Conservation (phyloP, 1,140 invertebrate genomes). For the Onthophagus taurus region DNA sequence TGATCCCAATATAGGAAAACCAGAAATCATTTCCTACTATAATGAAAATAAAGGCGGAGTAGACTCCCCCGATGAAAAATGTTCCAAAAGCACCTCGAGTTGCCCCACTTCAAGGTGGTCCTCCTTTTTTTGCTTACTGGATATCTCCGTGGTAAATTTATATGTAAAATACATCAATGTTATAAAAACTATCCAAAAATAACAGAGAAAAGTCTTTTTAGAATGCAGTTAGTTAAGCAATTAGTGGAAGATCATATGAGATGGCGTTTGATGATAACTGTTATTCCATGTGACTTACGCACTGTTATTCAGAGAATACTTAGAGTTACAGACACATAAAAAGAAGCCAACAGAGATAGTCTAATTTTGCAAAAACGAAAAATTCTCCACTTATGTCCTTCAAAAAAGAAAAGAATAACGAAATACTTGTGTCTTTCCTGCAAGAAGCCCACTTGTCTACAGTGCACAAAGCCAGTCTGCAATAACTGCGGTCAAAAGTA, state of each 20-base stretch:
- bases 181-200: not conserved
- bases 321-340: no score
- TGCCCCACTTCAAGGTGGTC: not conserved
- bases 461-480: no score
- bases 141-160: not conserved
- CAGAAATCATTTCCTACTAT: conserved; percentile 30
- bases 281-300: no score
- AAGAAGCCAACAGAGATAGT: no score
- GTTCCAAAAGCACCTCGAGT: not conserved
- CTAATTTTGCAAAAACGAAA: no score
- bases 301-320: no score
- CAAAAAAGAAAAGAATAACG: no score
- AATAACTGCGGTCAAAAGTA: no score
- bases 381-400: no score
- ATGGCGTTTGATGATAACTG: not conserved
- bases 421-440: no score
- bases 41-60: conserved; percentile 32
- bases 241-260: not conserved
- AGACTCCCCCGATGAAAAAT: not conserved
- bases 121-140: not conserved
- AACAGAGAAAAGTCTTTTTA: not conserved
- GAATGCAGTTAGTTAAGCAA: not conserved
- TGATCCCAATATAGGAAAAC: conserved; percentile 24
- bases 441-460: no score
- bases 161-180: not conserved